Conservation (phyloP, 2,113 vertebrate species). For the Redunca redunca region DNA sequence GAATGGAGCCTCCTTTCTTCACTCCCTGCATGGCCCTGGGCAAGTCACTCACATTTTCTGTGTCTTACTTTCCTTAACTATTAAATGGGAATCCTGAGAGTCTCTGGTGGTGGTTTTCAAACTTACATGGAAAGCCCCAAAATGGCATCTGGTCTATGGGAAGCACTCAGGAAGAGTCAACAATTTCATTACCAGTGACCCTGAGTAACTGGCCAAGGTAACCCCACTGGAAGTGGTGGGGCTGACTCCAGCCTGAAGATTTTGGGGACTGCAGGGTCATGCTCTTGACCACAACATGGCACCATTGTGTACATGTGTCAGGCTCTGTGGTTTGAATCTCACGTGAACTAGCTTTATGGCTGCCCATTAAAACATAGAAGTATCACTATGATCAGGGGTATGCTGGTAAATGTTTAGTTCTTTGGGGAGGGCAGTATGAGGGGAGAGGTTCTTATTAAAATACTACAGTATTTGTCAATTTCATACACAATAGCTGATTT, state of each 20-base stretch:
- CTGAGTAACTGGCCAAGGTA: background rate
- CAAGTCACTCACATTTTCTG: background rate
- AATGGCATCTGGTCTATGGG: background rate
- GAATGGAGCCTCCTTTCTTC: background rate
- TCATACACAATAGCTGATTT: background rate
- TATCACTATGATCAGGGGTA: background rate
- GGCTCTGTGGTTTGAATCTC: background rate
- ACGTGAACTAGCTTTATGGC: background rate
- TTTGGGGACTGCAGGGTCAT: background rate
- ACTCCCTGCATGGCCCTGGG: background rate
- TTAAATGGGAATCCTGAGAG: background rate
- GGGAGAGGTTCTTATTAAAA: background rate
- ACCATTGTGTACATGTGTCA: background rate
- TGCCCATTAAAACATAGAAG: background rate
- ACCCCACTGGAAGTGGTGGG: background rate
- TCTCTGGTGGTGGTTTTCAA: background rate
- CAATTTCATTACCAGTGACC: background rate
- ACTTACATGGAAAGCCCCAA: background rate
- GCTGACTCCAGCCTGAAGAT: background rate
- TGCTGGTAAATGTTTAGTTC: background rate
- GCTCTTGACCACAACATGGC: background rate
- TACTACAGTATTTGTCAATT: background rate
- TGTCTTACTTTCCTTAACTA: background rate
- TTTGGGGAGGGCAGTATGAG: background rate
- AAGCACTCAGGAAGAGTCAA: background rate